These are phyloP conservation scores for Peromyscus maniculatus DNA, from an alignment of 2,113 vertebrate species.

Conservation along the genomic window DNA sequence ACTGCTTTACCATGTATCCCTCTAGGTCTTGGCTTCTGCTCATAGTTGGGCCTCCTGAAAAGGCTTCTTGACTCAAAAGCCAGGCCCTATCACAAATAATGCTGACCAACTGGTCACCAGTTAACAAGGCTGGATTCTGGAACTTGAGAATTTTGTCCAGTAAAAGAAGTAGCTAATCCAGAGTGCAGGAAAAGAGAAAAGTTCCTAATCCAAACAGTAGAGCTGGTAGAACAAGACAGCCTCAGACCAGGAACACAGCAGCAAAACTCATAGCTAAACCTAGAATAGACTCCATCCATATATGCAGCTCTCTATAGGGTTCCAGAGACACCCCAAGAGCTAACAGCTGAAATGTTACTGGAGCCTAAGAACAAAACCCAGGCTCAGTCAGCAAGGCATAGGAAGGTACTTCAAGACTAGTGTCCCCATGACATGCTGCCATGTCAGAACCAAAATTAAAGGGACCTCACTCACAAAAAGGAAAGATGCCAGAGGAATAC, in stretches of 20 bases:
- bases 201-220: not conserved
- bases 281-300: not conserved
- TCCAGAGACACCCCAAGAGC: not conserved
- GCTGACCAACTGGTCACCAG: not conserved
- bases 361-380: not conserved
- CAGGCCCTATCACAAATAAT: not conserved
- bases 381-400: not conserved
- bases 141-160: not conserved
- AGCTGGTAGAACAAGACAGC: not conserved
- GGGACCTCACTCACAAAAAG: not conserved
- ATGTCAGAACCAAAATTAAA: not conserved
- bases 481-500: too few species aligned
- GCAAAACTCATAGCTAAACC: not conserved
- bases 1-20: not conserved
- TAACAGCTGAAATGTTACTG: not conserved
- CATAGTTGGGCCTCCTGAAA: not conserved
- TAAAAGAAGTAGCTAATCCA: not conserved
- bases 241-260: accelerated
- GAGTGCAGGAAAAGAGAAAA: not conserved
- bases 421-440: accelerated
- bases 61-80: not conserved
- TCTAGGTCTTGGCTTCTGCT: not conserved
- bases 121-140: not conserved
- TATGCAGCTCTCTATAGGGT: too few species aligned
- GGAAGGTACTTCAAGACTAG: not conserved